Evolutionary conservation across 2,888 invertebrate species (phyloP).

Genomic region (Spatulosminthurus flaviceps): DNA sequence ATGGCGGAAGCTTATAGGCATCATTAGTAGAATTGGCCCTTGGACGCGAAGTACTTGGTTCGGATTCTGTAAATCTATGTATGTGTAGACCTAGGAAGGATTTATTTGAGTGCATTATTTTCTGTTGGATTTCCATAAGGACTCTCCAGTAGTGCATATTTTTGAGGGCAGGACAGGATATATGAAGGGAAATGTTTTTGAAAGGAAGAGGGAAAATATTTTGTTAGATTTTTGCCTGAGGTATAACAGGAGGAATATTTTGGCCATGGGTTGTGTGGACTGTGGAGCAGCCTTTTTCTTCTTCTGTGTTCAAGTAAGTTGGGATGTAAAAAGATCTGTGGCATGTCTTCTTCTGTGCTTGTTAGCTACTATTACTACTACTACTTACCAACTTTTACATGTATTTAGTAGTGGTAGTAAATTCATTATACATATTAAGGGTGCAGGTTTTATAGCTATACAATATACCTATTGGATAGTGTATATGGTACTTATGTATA

Average conservation of each 20-base stretch:
- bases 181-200: not conserved
- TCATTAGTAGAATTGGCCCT: no score
- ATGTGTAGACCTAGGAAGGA: no score
- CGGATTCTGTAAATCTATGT: no score
- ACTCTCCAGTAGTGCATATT: no score
- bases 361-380: not conserved
- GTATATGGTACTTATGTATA: no score
- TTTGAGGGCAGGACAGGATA: no score
- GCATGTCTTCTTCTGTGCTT: conserved; percentile 5
- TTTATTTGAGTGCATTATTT: no score
- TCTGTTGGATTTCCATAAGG: no score
- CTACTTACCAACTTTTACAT: no score
- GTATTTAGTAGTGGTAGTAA: not conserved
- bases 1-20: no score
- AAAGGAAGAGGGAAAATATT: not conserved
- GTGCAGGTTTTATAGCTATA: not conserved
- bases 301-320: not conserved
- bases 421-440: not conserved
- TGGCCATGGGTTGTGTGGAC: conserved; percentile 32
- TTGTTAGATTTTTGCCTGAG: conserved; percentile 39
- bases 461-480: no score
- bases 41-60: no score
- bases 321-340: conserved; percentile 9
- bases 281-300: not conserved
- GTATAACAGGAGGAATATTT: conserved; percentile 36